These are phyloP conservation scores for Ectemnius continuus DNA, from an alignment of 2,888 invertebrate genomes.

Conservation along the genomic window DNA sequence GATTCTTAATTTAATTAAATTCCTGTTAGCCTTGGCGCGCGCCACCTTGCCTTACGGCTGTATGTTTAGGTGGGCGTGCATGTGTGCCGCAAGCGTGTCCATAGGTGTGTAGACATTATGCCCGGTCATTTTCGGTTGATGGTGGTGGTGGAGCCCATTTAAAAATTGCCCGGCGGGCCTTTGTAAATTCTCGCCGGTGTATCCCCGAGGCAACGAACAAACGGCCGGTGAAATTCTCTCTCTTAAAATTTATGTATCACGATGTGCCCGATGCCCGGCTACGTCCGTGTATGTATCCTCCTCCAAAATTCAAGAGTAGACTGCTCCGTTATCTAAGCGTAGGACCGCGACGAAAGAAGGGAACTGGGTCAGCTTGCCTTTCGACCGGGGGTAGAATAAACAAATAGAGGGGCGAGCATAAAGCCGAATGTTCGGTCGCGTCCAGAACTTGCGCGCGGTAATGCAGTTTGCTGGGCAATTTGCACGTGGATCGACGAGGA, in stretches of 20 bases:
- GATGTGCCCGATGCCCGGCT: background rate
- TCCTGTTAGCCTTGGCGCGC: constrained; percentile 3
- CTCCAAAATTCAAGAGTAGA: constrained; percentile 43
- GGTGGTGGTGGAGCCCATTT: background rate
- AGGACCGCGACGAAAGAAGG: constrained; percentile 10
- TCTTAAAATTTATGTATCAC: constrained; percentile 23
- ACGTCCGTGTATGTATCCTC: constrained; percentile 14
- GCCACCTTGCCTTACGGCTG: background rate
- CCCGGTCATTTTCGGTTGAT: background rate
- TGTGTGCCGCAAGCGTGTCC: too few relatives aligned
- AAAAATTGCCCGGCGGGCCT: background rate
- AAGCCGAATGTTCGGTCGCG: constrained; percentile 35
- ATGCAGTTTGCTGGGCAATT: constrained; percentile 42
- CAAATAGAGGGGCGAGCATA: constrained; percentile 49
- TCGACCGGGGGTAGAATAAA: constrained; percentile 47
- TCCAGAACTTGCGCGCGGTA: constrained; percentile 30
- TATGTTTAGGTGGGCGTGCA: too few relatives aligned
- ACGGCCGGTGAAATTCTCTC: constrained; percentile 18
- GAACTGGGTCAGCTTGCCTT: constrained; percentile 48
- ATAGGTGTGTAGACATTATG: background rate
- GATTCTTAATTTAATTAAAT: constrained; percentile 9
- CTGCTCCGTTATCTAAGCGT: constrained; percentile 17
- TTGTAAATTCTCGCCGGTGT: background rate
- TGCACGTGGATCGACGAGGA: constrained; percentile 20
- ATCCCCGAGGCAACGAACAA: background rate